Base-by-base conservation (phyloP, 2,888 invertebrate species). In the Lottia scabra region DNA sequence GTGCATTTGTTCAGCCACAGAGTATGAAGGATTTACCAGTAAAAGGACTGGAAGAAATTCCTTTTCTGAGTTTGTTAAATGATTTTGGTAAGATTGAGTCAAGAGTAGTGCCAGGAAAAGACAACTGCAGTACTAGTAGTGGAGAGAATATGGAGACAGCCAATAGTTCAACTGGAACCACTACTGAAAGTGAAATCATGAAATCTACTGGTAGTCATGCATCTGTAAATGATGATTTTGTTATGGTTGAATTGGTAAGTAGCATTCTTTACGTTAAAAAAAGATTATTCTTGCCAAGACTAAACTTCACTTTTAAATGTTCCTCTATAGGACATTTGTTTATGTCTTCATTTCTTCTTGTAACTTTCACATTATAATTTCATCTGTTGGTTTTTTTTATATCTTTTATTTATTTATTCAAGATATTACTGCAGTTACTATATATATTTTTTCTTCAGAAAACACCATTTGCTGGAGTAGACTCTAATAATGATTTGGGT, bases 401-500 rank as follows among this genome's bases (percentile, higher is more conserved):
- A 38, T 2, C 5, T 38, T 8, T 38, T 38, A 38, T 38, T 38
- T n/a, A n/a, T n/a, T 19, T 13, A 10, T n/a, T 5, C 19, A 12
- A 62, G 62, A 62, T 6, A 19, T 62, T 10, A 26, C 4, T 19
- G 10, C 62, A 62, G 19, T 62, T 19, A 30, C 2, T 45, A 38
- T 8, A 8, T 63, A 63, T 26, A 65, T 74, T 78, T 77, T 91
- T 93, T 3, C 91, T 93, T 1, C 91, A 95, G 95, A 94, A 94
- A 90, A 93, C 94, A 67, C 94, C 95, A 4, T 95, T 95, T 87
- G 94, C 94, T 65, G 93, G 93, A 76, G 92, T 93, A n/a, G 87
- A 87, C 72, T 82, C 83, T 2, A 93, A 93, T 83, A 93, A 93
- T 64, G 95, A 95, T 84, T 91, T 95, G 76, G 94, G 94, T 0